Evolutionary conservation across 2,113 vertebrate genomes (phyloP).

Genomic region (Pontoporia blainvillei): DNA sequence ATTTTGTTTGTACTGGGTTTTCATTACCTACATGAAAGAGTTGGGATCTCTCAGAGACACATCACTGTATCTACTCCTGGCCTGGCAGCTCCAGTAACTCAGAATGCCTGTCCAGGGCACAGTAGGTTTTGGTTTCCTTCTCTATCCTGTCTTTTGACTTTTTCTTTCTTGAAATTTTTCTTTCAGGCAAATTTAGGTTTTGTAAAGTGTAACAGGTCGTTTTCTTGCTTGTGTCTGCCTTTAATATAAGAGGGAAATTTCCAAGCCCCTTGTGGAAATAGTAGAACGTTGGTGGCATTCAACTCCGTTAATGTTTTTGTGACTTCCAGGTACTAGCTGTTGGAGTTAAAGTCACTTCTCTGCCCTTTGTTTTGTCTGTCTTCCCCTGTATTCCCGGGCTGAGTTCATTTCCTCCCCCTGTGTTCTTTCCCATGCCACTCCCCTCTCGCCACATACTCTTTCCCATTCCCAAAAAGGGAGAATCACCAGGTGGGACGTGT

Average conservation of each 20-base stretch:
- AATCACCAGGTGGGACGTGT: not conserved
- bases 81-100: not conserved
- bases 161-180: not conserved
- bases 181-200: not conserved
- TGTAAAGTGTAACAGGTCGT: not conserved
- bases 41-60: not conserved
- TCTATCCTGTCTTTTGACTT: not conserved
- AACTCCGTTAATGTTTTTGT: not conserved
- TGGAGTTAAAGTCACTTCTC: not conserved
- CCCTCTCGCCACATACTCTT: rapidly evolving
- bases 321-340: not conserved
- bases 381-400: not conserved
- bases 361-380: not conserved
- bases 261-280: not conserved
- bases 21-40: not conserved
- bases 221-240: not conserved
- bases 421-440: not conserved
- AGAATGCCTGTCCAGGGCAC: not conserved
- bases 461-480: not conserved
- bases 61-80: not conserved
- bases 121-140: not conserved
- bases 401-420: not conserved
- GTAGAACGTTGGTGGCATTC: not conserved
- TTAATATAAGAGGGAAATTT: not conserved
- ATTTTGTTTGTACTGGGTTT: not conserved